Conservation (phyloP, 2,888 invertebrate species). For the Blastobasis lacticolella region DNA sequence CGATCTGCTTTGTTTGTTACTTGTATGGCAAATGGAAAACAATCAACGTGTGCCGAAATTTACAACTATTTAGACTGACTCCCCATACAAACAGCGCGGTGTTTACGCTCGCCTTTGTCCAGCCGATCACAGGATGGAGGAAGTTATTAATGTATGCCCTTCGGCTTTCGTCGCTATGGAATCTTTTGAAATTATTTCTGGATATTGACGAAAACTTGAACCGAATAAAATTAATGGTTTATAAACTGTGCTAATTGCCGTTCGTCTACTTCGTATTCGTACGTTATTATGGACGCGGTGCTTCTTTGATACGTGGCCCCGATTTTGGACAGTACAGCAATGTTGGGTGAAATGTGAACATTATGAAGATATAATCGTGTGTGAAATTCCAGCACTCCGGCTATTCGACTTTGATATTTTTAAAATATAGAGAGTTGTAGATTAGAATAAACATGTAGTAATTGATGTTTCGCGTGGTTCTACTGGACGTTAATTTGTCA, state of each 20-base stretch:
- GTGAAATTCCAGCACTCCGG: no score
- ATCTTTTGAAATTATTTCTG: slow-evolving; percentile 24
- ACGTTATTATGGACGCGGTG: no score
- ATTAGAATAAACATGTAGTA: no score
- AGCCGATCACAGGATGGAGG: slow-evolving; percentile 31
- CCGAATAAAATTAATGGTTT: slow-evolving; percentile 14
- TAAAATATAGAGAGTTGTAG: no score
- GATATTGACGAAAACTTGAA: slow-evolving; percentile 24
- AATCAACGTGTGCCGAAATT: slow-evolving; percentile 1
- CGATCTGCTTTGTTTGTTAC: not conserved
- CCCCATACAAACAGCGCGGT: slow-evolving; percentile 21
- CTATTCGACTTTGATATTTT: no score
- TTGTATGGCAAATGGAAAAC: not conserved
- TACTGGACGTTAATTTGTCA: no score
- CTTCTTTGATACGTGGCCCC: no score
- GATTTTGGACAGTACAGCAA: no score
- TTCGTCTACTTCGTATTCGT: no score
- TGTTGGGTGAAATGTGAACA: no score
- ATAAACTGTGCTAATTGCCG: slow-evolving; percentile 7
- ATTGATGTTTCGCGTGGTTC: no score
- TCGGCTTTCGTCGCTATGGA: slow-evolving; percentile 36
- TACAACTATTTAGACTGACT: slow-evolving; percentile 10
- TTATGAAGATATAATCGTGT: no score
- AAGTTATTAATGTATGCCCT: slow-evolving; percentile 44
- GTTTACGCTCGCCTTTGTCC: slow-evolving; percentile 47